Conservation (phyloP, 2,888 invertebrate genomes). For the Hermodice carunculata region DNA sequence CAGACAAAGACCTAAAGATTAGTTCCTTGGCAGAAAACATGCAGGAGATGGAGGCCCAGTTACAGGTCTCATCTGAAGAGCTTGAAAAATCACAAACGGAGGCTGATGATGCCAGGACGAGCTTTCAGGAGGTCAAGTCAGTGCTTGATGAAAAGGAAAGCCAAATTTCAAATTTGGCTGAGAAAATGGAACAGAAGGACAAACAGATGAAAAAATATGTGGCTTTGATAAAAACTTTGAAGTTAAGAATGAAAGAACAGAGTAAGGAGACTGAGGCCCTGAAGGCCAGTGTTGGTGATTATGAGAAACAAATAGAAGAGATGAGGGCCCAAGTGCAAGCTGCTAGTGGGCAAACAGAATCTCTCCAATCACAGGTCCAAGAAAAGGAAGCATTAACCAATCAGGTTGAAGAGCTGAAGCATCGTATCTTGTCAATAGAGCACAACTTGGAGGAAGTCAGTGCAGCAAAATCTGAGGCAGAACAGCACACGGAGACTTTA, state of each 20-base stretch:
- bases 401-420: not conserved
- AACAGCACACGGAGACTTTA: not conserved
- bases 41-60: slow-evolving; percentile 14
- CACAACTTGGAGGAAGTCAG: not conserved
- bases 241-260: slow-evolving; percentile 15
- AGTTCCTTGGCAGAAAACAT: slow-evolving; percentile 17
- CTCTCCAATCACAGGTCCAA: not conserved
- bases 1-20: slow-evolving; percentile 16
- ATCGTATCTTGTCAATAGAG: not conserved
- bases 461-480: not conserved
- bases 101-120: not conserved
- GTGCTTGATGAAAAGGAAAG: slow-evolving; percentile 9
- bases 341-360: not conserved
- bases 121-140: not conserved
- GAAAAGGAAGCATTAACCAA: not conserved
- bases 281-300: slow-evolving; percentile 1
- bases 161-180: not conserved
- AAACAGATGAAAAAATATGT: slow-evolving; percentile 18
- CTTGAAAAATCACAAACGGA: not conserved
- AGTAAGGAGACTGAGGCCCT: not conserved
- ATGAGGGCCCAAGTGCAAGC: not conserved
- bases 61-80: not conserved
- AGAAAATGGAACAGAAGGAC: slow-evolving; percentile 9
- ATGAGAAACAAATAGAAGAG: not conserved
- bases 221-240: slow-evolving; percentile 25